phyloP scores from a whole-genome alignment of 2,888 invertebrate species.

The Mactromeris polynyma region DNA sequence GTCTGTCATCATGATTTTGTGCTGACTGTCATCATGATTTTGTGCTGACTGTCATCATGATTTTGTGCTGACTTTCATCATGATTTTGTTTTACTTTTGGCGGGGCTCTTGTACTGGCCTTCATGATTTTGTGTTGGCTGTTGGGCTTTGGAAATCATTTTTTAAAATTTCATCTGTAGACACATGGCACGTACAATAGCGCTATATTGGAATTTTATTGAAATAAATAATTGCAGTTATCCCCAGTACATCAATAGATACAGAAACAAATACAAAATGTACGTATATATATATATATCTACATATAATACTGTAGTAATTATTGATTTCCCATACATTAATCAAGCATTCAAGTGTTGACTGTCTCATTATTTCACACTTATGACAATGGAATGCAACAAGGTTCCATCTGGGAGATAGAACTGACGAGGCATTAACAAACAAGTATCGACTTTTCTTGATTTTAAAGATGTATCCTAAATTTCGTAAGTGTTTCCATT shows the following conservation, averaged over 20 bases:
- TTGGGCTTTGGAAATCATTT: too few relatives aligned
- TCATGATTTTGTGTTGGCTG: too few relatives aligned
- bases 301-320: background rate
- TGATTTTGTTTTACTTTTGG: too few relatives aligned
- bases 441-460: background rate
- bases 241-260: background rate
- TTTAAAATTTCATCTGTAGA: too few relatives aligned
- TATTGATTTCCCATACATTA: background rate
- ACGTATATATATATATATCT: background rate
- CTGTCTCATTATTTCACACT: background rate
- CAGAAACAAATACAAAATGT: background rate
- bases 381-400: slow-evolving; percentile 5
- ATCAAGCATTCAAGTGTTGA: slow-evolving; percentile 7
- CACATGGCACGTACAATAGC: too few relatives aligned
- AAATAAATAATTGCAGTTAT: background rate
- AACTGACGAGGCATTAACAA: background rate
- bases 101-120: too few relatives aligned
- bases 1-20: too few relatives aligned
- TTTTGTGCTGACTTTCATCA: too few relatives aligned
- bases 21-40: too few relatives aligned
- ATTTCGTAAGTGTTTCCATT: too few relatives aligned
- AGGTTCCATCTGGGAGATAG: background rate
- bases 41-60: too few relatives aligned
- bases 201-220: background rate
- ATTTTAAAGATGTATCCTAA: too few relatives aligned